Conservation (phyloP, 2,888 invertebrate species). For the Drosophila siamana region DNA sequence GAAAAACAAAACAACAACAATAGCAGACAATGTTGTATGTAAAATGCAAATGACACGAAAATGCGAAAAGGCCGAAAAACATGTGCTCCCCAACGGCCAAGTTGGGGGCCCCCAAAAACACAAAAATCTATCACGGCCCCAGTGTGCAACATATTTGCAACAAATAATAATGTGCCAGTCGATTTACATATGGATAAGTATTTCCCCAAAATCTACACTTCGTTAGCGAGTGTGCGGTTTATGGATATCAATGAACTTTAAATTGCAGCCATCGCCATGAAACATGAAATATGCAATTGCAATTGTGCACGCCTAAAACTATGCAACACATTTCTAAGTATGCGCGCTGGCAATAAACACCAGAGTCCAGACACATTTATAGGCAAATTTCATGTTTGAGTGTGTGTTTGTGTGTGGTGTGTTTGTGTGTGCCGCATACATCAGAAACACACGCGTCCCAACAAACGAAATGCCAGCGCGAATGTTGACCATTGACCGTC, state of each 20-base stretch:
- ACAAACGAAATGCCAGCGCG: slow-evolving; percentile 16
- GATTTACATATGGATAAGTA: slow-evolving; percentile 56
- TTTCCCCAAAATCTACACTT: slow-evolving; percentile 2
- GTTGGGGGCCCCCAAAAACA: slow-evolving; percentile 15
- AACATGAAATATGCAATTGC: slow-evolving; percentile 65
- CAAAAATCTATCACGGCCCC: slow-evolving; percentile 38
- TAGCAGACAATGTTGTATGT: slow-evolving; percentile 63
- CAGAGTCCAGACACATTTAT: slow-evolving; percentile 74
- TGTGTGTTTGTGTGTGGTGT: slow-evolving; percentile 2
- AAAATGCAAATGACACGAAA: slow-evolving; percentile 75
- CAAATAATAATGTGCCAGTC: slow-evolving; percentile 50
- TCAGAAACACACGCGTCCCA: slow-evolving; percentile 51
- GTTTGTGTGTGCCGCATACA: slow-evolving; percentile 38
- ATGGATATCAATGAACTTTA: slow-evolving; percentile 80
- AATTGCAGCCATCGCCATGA: slow-evolving; percentile 58
- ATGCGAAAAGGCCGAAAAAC: slow-evolving; percentile 55
- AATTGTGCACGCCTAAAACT: slow-evolving; percentile 70
- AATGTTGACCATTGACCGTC: slow-evolving; percentile 55
- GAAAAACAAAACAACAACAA: slow-evolving; percentile 30
- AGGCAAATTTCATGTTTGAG: slow-evolving; percentile 67
- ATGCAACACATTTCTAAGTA: slow-evolving; percentile 39
- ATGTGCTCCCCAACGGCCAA: slow-evolving; percentile 51
- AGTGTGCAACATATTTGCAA: slow-evolving; percentile 52
- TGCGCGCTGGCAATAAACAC: slow-evolving; percentile 57
- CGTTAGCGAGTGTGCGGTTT: slow-evolving; percentile 68